Base-by-base conservation (phyloP, 2,797 vertebrate genomes). In the Labroides dimidiatus region DNA sequence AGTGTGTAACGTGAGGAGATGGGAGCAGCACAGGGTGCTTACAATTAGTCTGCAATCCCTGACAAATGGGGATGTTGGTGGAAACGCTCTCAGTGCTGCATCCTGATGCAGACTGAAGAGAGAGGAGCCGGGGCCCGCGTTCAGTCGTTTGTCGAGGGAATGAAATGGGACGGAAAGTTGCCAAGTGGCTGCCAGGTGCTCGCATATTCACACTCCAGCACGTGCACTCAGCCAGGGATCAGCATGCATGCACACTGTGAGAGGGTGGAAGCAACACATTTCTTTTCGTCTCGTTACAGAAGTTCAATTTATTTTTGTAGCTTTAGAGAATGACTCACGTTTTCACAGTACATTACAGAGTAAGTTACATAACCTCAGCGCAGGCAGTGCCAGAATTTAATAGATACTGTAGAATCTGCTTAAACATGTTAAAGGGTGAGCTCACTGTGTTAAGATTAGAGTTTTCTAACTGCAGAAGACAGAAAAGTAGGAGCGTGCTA, bases 21-120 rank as follows among this genome's bases (percentile, higher is more conserved):
- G 76, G 69, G 69, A 81, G 65, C 37, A 72, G 80, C 15, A 68
- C 58, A 65, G 69, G 64, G 81, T 61, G 78, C 84, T 89, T 71
- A 77, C 87, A 90, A 89, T 93, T 89, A 91, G 81, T 78, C 66
- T 48, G 81, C 79, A 62, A 57, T 75, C 72, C 86, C 74, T 91
- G 91, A 93, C 86, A 90, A 90, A 93, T 89, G 89, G 77, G 69
- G 66, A 49, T 77, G 83, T 85, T 84, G 79, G 85, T 64, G 56
- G 79, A 84, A 85, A 84, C 6, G 48, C 70, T 84, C 74, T 87
- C 71, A 69, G 78, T 64, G 66, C 77, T 82, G 85, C 80, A 81
- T 89, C 84, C 83, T 81, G 85, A 94, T 92, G 83, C 77, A 75
- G 78, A 85, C 81, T 59, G 78, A 78, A 88, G 78, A 83, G 79